Conservation (phyloP, 2,113 vertebrate genomes). For the Nothoprocta perdicaria region DNA sequence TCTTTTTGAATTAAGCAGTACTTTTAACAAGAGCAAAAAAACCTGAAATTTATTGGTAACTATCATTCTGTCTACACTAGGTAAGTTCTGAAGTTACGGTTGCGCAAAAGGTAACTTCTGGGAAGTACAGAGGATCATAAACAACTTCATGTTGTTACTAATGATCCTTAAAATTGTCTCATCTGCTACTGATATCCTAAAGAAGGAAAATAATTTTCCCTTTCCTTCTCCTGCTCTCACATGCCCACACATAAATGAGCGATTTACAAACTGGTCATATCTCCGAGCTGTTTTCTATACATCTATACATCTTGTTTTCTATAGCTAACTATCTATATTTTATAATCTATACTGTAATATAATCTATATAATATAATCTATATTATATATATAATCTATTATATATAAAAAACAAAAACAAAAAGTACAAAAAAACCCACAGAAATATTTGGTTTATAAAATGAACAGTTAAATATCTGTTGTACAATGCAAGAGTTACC, state of each 20-base stretch:
- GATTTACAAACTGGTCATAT: not conserved
- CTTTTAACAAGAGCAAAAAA: not conserved
- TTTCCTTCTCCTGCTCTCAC: not conserved
- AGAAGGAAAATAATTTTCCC: not conserved
- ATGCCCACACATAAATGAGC: not conserved
- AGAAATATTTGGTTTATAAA: not conserved
- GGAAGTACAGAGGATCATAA: not conserved
- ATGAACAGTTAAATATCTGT: not conserved
- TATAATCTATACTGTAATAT: not conserved
- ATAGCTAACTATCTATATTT: too few relatives aligned
- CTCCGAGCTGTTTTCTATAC: not conserved
- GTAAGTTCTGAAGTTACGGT: not conserved
- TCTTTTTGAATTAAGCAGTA: not conserved
- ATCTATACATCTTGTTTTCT: not conserved
- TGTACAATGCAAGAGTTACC: not conserved
- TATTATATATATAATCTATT: too few relatives aligned
- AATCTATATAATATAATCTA: not conserved
- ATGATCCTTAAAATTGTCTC: not conserved
- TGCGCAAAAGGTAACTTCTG: not conserved
- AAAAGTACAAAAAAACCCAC: not conserved
- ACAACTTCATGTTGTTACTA: not conserved
- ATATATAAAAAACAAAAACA: too few relatives aligned
- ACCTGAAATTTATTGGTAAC: not conserved
- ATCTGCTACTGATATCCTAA: not conserved
- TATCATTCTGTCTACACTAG: not conserved